Conservation (phyloP, 2,888 invertebrate genomes). For the Dendrolimus houi region DNA sequence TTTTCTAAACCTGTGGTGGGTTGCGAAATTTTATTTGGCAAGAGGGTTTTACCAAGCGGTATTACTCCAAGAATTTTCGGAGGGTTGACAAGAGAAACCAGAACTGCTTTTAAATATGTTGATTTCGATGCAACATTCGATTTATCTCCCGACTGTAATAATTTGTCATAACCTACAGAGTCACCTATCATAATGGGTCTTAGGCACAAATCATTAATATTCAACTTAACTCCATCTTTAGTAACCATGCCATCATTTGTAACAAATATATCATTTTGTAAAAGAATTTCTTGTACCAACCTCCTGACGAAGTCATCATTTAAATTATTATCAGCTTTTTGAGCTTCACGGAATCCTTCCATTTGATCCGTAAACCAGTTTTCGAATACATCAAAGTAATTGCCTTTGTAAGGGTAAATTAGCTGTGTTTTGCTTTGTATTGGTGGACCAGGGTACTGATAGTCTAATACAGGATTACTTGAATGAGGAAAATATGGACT, state of each 20-base stretch:
- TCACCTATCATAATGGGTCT: conserved; percentile 41
- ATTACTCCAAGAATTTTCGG: conserved; percentile 40
- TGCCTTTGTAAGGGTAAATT: background rate
- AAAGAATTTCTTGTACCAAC: conserved; percentile 26
- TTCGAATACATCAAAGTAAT: conserved; percentile 18
- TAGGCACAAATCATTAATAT: conserved; percentile 30
- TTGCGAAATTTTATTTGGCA: conserved; percentile 7
- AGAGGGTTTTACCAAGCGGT: conserved; percentile 29
- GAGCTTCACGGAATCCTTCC: conserved; percentile 1
- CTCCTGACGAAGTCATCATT: background rate
- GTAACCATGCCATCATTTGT: conserved; percentile 25
- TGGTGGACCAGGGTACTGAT: too few relatives aligned
- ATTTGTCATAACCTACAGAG: conserved; percentile 19
- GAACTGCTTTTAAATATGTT: conserved; percentile 34
- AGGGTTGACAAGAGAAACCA: conserved; percentile 32
- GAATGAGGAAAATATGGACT: too few relatives aligned
- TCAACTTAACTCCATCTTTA: conserved; percentile 21
- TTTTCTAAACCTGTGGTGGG: too few relatives aligned
- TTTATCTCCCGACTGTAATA: conserved; percentile 4
- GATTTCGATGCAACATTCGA: conserved; percentile 7
- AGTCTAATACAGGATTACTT: too few relatives aligned
- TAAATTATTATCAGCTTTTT: background rate
- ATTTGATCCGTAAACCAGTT: conserved; percentile 35
- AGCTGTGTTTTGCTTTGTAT: background rate
- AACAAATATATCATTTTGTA: conserved; percentile 28